Conservation (phyloP, 1,140 invertebrate genomes). For the Pararge aegeria region DNA sequence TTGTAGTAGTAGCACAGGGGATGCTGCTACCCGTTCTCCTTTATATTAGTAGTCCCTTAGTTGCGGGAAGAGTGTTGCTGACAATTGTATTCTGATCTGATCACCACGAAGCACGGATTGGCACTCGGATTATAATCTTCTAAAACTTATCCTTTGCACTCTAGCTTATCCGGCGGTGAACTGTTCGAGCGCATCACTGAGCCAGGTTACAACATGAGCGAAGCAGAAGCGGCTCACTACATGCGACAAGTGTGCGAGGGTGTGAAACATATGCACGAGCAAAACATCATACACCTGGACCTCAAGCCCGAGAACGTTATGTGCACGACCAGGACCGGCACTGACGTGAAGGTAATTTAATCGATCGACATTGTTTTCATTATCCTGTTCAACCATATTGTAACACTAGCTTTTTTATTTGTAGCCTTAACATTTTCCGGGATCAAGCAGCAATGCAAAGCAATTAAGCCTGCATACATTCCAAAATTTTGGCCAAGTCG, state of each 20-base stretch:
- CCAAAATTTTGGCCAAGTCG: too few relatives aligned
- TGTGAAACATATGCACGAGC: slow-evolving; percentile 99
- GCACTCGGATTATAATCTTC: too few relatives aligned
- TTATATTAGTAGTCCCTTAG: too few relatives aligned
- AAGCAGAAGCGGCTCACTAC: slow-evolving; percentile 99
- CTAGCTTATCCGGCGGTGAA: slow-evolving; percentile 97
- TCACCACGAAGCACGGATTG: too few relatives aligned
- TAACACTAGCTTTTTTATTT: too few relatives aligned
- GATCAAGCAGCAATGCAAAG: too few relatives aligned
- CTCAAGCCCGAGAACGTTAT: slow-evolving; percentile 99
- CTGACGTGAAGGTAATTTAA: slow-evolving; percentile 89
- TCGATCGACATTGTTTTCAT: not conserved
- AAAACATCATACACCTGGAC: slow-evolving; percentile 98
- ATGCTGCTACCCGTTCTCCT: too few relatives aligned
- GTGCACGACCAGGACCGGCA: slow-evolving; percentile 97
- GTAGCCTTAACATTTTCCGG: too few relatives aligned
- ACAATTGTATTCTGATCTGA: too few relatives aligned
- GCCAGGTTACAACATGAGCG: slow-evolving; percentile 98
- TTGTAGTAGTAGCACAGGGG: too few relatives aligned
- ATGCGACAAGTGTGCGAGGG: slow-evolving; percentile 99
- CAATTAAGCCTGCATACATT: too few relatives aligned
- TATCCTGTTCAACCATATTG: not conserved
- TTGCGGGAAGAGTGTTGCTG: too few relatives aligned
- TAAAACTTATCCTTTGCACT: not conserved
- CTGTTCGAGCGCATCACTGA: slow-evolving; percentile 98